Evolutionary conservation across 2,113 vertebrate genomes (phyloP).

Genomic region (Spilogale gracilis): DNA sequence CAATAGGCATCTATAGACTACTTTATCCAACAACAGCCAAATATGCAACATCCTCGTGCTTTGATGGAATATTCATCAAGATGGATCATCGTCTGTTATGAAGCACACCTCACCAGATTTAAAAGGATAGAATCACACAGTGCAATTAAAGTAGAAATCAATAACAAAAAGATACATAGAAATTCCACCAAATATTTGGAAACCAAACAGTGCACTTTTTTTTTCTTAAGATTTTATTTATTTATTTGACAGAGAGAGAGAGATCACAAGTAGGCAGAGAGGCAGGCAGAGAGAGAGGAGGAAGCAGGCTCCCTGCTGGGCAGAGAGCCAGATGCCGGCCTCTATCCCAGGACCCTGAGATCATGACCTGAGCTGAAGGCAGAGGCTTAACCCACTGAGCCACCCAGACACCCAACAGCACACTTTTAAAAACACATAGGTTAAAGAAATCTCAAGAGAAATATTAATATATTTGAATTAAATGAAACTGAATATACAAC

Average conservation of each 20-base stretch:
- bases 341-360: too few species aligned
- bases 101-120: neutral
- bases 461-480: neutral
- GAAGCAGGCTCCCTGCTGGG: too few species aligned
- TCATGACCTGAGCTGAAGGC: too few species aligned
- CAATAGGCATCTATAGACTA: neutral
- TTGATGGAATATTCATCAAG: neutral
- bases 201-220: neutral
- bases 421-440: too few species aligned
- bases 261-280: too few species aligned
- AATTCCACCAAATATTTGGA: neutral
- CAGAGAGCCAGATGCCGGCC: too few species aligned
- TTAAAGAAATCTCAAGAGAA: neutral
- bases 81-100: neutral
- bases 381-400: too few species aligned
- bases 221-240: too few species aligned
- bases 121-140: neutral
- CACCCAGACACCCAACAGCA: too few species aligned
- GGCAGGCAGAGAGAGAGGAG: too few species aligned
- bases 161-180: neutral
- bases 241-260: too few species aligned
- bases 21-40: neutral
- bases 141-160: neutral
- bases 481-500: neutral
- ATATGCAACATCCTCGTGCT: neutral